phyloP scores from a whole-genome alignment of 2,797 vertebrate genomes.

The Gymnopithys bicolor region DNA sequence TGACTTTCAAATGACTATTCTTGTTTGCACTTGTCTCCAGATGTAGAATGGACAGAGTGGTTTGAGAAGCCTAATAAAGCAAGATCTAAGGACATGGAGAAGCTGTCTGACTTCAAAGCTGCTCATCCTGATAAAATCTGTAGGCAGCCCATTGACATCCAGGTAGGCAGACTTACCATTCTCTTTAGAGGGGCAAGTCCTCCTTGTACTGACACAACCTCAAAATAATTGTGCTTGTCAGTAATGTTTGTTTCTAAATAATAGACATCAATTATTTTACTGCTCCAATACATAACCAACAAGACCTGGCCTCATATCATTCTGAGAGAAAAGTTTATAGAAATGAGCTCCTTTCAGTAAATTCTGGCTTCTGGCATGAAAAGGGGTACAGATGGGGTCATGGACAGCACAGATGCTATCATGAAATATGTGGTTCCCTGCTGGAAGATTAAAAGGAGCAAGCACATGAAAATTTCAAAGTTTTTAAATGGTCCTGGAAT shows the following conservation, averaged over 20 bases:
- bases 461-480: not conserved
- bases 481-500: constrained; percentile 16
- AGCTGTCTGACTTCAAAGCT: constrained; percentile 85
- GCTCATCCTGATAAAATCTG: constrained; percentile 87
- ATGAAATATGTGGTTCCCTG: constrained; percentile 1
- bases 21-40: constrained; percentile 74
- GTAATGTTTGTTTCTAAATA: not conserved
- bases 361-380: constrained; percentile 30
- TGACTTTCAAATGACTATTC: not conserved
- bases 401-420: constrained; percentile 23
- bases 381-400: constrained; percentile 30
- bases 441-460: constrained; percentile 27
- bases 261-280: not conserved
- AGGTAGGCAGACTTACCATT: constrained; percentile 77
- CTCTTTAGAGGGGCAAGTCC: rapidly evolving
- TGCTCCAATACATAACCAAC: not conserved
- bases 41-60: constrained; percentile 95
- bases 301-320: not conserved
- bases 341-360: not conserved
- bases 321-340: not conserved
- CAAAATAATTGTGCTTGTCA: not conserved
- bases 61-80: constrained; percentile 86
- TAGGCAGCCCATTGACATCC: constrained; percentile 87
- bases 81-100: constrained; percentile 90
- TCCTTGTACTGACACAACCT: not conserved